A percentile compares a stretch with the other conserved stretches of the same genome.
phyloP scores from a whole-genome alignment of 1,140 invertebrate species.

The Drosophila littoralis region DNA sequence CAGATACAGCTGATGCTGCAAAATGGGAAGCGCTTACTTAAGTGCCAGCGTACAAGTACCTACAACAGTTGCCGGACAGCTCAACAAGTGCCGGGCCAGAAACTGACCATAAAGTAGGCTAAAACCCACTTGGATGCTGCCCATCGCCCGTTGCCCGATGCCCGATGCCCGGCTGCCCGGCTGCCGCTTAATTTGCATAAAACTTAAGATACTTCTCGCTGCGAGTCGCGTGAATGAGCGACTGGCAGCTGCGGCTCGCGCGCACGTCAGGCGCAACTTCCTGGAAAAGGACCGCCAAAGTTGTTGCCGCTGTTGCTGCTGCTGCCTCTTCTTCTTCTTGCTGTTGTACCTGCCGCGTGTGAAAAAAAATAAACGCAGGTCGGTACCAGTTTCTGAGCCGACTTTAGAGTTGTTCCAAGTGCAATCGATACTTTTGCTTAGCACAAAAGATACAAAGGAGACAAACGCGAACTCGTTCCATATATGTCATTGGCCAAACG shows the following conservation, averaged over 20 bases:
- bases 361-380: constrained; percentile 49
- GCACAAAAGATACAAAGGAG: constrained; percentile 14
- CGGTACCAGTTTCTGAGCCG: constrained; percentile 69
- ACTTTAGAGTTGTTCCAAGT: constrained; percentile 56
- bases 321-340: constrained; percentile 18
- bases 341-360: constrained; percentile 69
- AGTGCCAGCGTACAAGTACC: constrained; percentile 55
- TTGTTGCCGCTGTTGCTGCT: constrained; percentile 55
- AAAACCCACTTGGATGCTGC: constrained; percentile 64
- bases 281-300: constrained; percentile 81
- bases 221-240: constrained; percentile 72
- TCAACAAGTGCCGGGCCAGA: constrained; percentile 40
- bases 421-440: constrained; percentile 75
- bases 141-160: not conserved
- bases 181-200: constrained; percentile 77
- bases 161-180: constrained; percentile 30
- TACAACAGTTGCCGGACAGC: constrained; percentile 42
- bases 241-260: constrained; percentile 74
- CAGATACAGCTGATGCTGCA: constrained; percentile 38
- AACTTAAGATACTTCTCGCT: constrained; percentile 62
- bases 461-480: constrained; percentile 29
- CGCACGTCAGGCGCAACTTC: constrained; percentile 81
- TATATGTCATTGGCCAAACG: constrained; percentile 45
- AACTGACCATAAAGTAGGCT: constrained; percentile 74
- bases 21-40: constrained; percentile 75